Evolutionary conservation across 2,888 invertebrate species (phyloP), one percentile per base, ranked within the genome.

Genomic region (Plebejus argus): DNA sequence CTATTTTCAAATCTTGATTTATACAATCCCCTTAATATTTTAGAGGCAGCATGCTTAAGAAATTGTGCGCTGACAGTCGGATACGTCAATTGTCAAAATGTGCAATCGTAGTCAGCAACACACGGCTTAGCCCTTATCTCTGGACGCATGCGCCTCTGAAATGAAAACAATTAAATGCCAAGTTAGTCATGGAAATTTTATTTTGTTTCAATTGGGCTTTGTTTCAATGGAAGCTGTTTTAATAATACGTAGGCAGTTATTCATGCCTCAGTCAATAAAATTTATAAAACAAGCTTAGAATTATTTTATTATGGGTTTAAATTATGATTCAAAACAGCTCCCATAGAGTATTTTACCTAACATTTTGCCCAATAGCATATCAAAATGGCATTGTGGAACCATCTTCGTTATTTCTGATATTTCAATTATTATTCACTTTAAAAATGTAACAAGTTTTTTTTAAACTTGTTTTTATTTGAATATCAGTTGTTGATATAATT

Each of bases 61-160:
- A 89, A 91, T 94, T 94, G 93, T 93, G 93, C 91, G 93, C 94
- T 93, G 93, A 93, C 91, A 87, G 86, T 85, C 78, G 81, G 82
- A 78, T 79, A 39, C 58, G 77, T 77, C 77, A 82, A 83, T 82
- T 77, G 70, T 86, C 81, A 81, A 83, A 84, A 84, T 82, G 78
- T 82, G 84, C 85, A 83, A 85, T 82, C 81, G 83, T 85, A 87
- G 90, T 91, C 93, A 93, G 93, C 92, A 89, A 91, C 93, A 94
- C 93, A 94, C 91, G 90, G 86, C 88, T 87, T 93, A 93, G 90
- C 93, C 94, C 86, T 90, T 89, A 90, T 90, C 90, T 90, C 93
- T 90, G 91, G 90, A 89, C 90, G 93, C 94, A 94, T 94, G 94
- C 91, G 94, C 94, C 94, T 94, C 94, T 94, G 94, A 92, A 94